A percentile compares a stretch with the other conserved stretches of the same genome.
These are phyloP conservation scores for Leucozona laternaria DNA, from an alignment of 2,888 invertebrate genomes.

Conservation along the genomic window DNA sequence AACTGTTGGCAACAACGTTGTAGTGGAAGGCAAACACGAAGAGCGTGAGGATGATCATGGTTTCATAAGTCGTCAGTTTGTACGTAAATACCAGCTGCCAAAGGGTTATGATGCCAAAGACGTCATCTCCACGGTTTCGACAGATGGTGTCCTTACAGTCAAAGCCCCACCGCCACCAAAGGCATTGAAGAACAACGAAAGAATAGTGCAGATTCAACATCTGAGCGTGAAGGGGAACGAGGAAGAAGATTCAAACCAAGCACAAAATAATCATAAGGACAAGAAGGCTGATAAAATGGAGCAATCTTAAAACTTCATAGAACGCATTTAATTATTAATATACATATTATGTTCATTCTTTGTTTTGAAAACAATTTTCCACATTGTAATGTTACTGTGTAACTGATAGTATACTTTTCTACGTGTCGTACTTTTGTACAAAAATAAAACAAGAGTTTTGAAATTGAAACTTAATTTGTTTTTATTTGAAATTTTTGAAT, in stretches of 20 bases:
- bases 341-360: background rate
- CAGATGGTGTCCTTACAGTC: slow-evolving; percentile 89
- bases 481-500: background rate
- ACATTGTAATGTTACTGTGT: background rate
- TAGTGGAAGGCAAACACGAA: slow-evolving; percentile 91
- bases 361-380: background rate
- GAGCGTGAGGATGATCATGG: slow-evolving; percentile 90
- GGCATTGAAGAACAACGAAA: slow-evolving; percentile 78
- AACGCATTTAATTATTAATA: background rate
- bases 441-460: background rate
- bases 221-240: slow-evolving; percentile 80
- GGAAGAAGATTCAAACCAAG: slow-evolving; percentile 1
- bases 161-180: slow-evolving; percentile 85
- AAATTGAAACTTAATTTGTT: background rate
- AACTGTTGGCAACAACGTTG: slow-evolving; percentile 89
- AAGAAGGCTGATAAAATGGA: slow-evolving; percentile 20
- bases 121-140: slow-evolving; percentile 89
- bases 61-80: slow-evolving; percentile 90
- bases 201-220: slow-evolving; percentile 85
- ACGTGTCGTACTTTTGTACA: background rate
- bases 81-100: slow-evolving; percentile 90
- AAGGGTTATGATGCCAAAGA: slow-evolving; percentile 90
- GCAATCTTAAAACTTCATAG: background rate
- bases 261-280: background rate
- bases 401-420: background rate